Base-by-base conservation (phyloP, 2,797 vertebrate species). In the Bufotes viridis region DNA sequence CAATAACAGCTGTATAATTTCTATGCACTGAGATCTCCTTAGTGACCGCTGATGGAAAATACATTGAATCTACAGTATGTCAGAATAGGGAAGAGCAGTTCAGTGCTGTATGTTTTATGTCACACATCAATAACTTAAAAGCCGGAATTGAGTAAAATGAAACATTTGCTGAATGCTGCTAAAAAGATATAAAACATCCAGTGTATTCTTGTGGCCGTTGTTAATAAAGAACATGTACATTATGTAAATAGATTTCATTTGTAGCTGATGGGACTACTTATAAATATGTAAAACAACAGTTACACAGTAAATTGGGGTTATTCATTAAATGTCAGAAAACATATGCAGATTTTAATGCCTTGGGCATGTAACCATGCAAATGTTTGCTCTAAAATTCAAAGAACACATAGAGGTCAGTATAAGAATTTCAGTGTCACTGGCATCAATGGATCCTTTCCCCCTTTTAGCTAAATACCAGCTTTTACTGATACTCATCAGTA, bases 251-350 rank as follows among this genome's bases (percentile, higher is more conserved):
- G 20, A 65, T 60, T 81, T 80, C 15, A 58, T 88, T 75, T 60
- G 24, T 12, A 20, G 63, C 63, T 49, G 15, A 4, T 11, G 61
- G 61, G 53, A 78, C 51, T n/a, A 1, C 67, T 78, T 78, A 83
- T 87, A 88, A 88, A 84, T 88, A 84, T 87, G 87, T 60, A 72
- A 84, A 88, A 53, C 75, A 84, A 79, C 26, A 60, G 15, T 84
- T 87, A 65, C 78, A 75, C 60, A 58, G 49, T 82, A 87, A 81
- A 65, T 75, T 87, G 67, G 76, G n/a, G 29, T 87, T 78, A 82
- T 82, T 78, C 80, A 87, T 88, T 88, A 88, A 72, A 84, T 88
- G 82, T 84, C 65, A 84, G 42, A 69, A 60, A 79, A 58, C 87
- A 83, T 78, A 83, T 82, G 60, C 42, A 76, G 87, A 83, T 87